A percentile compares a stretch with the other conserved stretches of the same genome.
Evolutionary conservation across 1,140 invertebrate genomes (phyloP).

Genomic region (Nixonia krombeini): DNA sequence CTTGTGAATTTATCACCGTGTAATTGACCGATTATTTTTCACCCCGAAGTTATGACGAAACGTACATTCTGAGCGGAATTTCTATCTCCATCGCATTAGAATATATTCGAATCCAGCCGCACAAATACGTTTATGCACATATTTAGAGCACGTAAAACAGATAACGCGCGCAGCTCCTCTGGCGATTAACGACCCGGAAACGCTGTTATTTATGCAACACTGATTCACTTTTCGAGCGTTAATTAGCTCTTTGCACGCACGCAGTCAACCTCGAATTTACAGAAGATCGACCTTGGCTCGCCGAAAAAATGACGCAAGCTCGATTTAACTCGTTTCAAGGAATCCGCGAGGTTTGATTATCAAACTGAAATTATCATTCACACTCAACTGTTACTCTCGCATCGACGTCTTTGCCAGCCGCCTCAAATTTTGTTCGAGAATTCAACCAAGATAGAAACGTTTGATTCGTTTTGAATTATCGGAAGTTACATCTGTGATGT

Average conservation of each 20-base stretch:
- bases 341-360: background rate
- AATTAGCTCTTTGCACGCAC: constrained; percentile 51
- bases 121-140: constrained; percentile 23
- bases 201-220: constrained; percentile 49
- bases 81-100: constrained; percentile 13
- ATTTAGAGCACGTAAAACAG: constrained; percentile 39
- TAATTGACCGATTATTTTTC: too few species aligned
- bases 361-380: too few species aligned
- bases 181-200: constrained; percentile 51
- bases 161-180: constrained; percentile 44
- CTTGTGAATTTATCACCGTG: too few species aligned
- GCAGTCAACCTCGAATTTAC: constrained; percentile 21
- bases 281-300: constrained; percentile 39
- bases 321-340: constrained; percentile 19
- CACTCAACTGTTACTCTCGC: too few species aligned
- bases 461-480: too few species aligned
- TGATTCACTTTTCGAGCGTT: constrained; percentile 52
- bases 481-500: too few species aligned
- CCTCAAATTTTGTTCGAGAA: too few species aligned
- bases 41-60: background rate
- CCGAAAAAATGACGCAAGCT: constrained; percentile 26
- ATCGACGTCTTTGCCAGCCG: too few species aligned
- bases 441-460: too few species aligned
- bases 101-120: constrained; percentile 19
- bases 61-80: background rate